phyloP scores from a whole-genome alignment of 2,888 invertebrate species.

The Nasonovia ribisnigri region DNA sequence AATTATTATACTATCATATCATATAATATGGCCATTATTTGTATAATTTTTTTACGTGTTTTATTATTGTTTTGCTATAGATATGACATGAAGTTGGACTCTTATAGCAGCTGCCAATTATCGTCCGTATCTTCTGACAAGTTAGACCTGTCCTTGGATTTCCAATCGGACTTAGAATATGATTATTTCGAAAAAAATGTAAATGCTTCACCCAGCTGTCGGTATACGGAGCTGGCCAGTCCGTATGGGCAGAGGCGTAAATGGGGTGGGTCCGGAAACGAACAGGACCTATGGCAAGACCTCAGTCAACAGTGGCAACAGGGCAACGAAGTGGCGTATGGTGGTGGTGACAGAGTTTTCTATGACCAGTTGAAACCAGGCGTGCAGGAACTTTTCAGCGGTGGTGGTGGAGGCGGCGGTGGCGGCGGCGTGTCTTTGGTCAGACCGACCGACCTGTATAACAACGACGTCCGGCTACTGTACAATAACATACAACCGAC shows the following conservation, averaged over 20 bases:
- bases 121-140: conserved; percentile 80
- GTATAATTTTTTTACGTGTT: background rate
- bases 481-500: background rate
- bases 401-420: background rate
- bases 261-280: conserved; percentile 48
- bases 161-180: conserved; percentile 79
- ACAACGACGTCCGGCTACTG: background rate
- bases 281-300: conserved; percentile 64
- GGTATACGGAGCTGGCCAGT: conserved; percentile 65
- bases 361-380: conserved; percentile 9
- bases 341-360: conserved; percentile 10
- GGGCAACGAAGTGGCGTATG: conserved; percentile 42
- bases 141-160: conserved; percentile 77
- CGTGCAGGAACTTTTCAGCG: background rate
- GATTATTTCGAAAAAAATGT: conserved; percentile 85
- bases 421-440: background rate
- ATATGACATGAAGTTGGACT: conserved; percentile 78
- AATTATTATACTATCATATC: background rate
- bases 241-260: conserved; percentile 53
- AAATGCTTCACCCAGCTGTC: conserved; percentile 73
- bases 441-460: background rate
- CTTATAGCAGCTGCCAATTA: conserved; percentile 83
- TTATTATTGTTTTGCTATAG: conserved; percentile 70
- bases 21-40: background rate
- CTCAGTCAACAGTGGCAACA: conserved; percentile 14